Evolutionary conservation across 1,140 invertebrate species (phyloP).

Genomic region (Pinna nobilis): DNA sequence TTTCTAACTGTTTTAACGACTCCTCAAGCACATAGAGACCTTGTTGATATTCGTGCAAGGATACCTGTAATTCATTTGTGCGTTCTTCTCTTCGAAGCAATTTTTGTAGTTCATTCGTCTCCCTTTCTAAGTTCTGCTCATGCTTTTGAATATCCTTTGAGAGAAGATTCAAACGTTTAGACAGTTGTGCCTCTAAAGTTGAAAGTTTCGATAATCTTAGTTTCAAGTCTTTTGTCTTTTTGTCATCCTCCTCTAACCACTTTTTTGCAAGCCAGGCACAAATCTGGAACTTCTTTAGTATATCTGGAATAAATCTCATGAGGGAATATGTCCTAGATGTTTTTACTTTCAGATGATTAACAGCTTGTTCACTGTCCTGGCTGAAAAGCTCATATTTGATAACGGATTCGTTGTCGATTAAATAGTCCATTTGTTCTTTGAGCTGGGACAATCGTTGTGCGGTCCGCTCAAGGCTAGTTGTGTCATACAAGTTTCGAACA

Average conservation of each 20-base stretch:
- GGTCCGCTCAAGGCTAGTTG: slow-evolving; percentile 59
- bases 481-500: slow-evolving; percentile 65
- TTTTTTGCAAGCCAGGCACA: slow-evolving; percentile 54
- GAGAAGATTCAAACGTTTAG: slow-evolving; percentile 46
- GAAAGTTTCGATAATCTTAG: slow-evolving; percentile 54
- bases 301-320: slow-evolving; percentile 61
- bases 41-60: slow-evolving; percentile 50
- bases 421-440: slow-evolving; percentile 63
- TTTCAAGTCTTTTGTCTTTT: slow-evolving; percentile 62
- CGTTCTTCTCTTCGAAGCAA: slow-evolving; percentile 61
- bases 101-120: slow-evolving; percentile 52
- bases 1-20: slow-evolving; percentile 45
- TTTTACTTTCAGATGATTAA: slow-evolving; percentile 55
- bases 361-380: slow-evolving; percentile 58
- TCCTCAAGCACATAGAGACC: slow-evolving; percentile 35
- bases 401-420: slow-evolving; percentile 62
- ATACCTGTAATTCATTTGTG: slow-evolving; percentile 50
- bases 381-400: slow-evolving; percentile 60
- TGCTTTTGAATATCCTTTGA: slow-evolving; percentile 54
- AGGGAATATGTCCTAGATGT: slow-evolving; percentile 55
- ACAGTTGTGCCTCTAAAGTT: slow-evolving; percentile 53
- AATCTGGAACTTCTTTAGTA: slow-evolving; percentile 63
- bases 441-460: slow-evolving; percentile 61
- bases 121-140: slow-evolving; percentile 53
- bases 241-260: slow-evolving; percentile 64